Evolutionary conservation across 2,113 vertebrate genomes (phyloP), one percentile per base, ranked within the genome.

Genomic region (Pedionomus torquatus): DNA sequence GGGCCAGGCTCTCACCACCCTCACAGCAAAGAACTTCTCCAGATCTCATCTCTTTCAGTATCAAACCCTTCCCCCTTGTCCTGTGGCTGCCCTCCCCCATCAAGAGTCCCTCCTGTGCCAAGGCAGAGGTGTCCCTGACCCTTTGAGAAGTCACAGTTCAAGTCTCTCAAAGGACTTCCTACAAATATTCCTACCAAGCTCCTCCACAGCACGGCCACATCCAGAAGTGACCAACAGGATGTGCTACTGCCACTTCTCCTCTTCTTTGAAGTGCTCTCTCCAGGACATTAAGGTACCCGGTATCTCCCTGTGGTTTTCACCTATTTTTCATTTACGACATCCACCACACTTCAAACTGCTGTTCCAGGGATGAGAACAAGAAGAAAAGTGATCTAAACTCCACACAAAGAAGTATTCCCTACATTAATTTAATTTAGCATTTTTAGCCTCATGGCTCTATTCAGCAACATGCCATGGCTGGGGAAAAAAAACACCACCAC

Each of bases 361-460:
- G 2, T 0, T 49, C n/a, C 2, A 7, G 13, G 3, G 2, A 4
- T 13, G 7, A 77, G 51, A 0, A 18, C 33, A 77, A 77, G 2
- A 39, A 25, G 52, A 20, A 15, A 24, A 4, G 17, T 21, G 3
- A n/a, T 5, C 9, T 9, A 26, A 89, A 79, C 20, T 48, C 31
- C n/a, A 57, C 4, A 17, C 8, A 64, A 55, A 81, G 16, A 25
- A 7, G 18, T 30, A 79, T 49, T 83, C 46, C 37, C 17, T 70
- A 70, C 65, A 52, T 25, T 58, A 49, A 28, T 5, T 61, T 46
- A 58, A 74, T 35, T 63, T 26, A 77, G 18, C 25, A 26, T 23
- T 83, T 85, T 74, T 39, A 87, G 33, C 33, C n/a, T 83, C 19
- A 0, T 51, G 23, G 31, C 19, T 90, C 18, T 26, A 37, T 5